phyloP scores from a whole-genome alignment of 2,888 invertebrate species.

The Drosophila paracracens region DNA sequence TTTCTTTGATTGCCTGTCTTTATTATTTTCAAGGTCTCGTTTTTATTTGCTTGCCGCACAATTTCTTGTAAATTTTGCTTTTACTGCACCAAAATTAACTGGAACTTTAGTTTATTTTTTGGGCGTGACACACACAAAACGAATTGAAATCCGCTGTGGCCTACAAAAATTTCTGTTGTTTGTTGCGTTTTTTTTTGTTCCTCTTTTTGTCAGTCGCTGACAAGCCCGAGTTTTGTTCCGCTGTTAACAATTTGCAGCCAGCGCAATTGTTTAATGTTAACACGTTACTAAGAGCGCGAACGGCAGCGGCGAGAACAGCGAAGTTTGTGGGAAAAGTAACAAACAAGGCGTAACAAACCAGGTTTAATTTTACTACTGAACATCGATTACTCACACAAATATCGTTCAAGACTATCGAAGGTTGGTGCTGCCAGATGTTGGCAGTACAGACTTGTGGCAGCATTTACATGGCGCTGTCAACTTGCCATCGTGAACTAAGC shows the following conservation, averaged over 20 bases:
- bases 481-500: conserved; percentile 10
- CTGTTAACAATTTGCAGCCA: conserved; percentile 55
- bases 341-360: conserved; percentile 58
- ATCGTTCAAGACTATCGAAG: conserved; percentile 41
- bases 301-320: conserved; percentile 37
- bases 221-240: conserved; percentile 33
- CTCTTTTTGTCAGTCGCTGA: conserved; percentile 29
- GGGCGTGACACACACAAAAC: conserved; percentile 72
- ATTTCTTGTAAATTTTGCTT: conserved; percentile 44
- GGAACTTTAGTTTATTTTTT: conserved; percentile 45
- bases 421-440: conserved; percentile 24
- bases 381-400: conserved; percentile 23
- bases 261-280: conserved; percentile 64
- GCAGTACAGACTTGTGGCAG: conserved; percentile 10
- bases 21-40: conserved; percentile 48
- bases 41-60: conserved; percentile 50
- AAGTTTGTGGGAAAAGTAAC: conserved; percentile 43
- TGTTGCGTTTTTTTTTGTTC: conserved; percentile 36
- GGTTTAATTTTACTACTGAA: conserved; percentile 63
- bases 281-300: conserved; percentile 51
- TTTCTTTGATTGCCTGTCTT: conserved; percentile 36
- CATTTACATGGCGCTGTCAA: conserved; percentile 31
- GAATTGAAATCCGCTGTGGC: conserved; percentile 47
- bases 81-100: conserved; percentile 53
- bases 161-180: conserved; percentile 50